Evolutionary conservation across 2,113 vertebrate genomes (phyloP).

Genomic region (Collichthys lucidus): DNA sequence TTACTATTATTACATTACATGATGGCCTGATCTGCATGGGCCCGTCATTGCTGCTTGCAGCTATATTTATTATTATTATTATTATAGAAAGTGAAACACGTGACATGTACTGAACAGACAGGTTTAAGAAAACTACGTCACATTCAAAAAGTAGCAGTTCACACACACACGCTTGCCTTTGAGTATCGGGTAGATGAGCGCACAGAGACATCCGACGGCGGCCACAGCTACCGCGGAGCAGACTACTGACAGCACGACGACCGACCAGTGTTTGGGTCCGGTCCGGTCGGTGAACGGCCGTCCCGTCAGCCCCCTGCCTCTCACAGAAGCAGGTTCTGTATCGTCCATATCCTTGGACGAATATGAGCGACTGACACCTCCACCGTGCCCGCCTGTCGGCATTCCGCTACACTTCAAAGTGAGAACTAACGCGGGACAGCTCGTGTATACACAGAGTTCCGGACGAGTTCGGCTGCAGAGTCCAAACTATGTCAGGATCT

Average conservation of each 20-base stretch:
- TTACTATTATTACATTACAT: no score
- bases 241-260: conserved; percentile 77
- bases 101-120: no score
- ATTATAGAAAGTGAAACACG: no score
- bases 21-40: no score
- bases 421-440: neutral
- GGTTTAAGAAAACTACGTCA: no score
- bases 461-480: neutral
- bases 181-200: conserved; percentile 79
- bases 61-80: no score
- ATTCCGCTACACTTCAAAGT: neutral
- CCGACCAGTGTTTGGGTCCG: conserved; percentile 64
- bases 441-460: neutral
- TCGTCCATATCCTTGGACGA: neutral
- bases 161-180: conserved; percentile 73
- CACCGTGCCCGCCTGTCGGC: neutral
- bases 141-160: no score
- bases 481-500: neutral
- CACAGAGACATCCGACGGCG: conserved; percentile 79
- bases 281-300: neutral
- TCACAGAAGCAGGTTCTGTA: neutral
- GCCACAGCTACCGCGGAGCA: conserved; percentile 76
- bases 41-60: no score
- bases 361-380: neutral
- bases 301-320: neutral